Percentiles rank a stretch among this genome's conserved stretches.
These are phyloP conservation scores for Merluccius polli DNA, from an alignment of 2,797 vertebrate species.

Conservation along the genomic window DNA sequence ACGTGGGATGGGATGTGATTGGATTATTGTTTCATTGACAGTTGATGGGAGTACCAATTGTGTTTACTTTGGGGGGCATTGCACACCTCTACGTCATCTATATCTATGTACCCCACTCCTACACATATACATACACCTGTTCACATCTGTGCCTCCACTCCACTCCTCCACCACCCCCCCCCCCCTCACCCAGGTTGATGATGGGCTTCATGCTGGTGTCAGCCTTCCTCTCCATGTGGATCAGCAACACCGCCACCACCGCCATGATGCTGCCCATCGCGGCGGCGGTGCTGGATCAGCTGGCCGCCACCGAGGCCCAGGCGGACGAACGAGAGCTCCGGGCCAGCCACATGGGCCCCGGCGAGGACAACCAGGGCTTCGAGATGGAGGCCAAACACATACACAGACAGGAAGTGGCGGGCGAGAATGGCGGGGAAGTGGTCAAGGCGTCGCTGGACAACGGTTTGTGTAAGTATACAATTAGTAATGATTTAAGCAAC, in stretches of 20 bases:
- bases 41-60: no score
- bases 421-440: slow-evolving; percentile 30
- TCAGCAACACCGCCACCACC: slow-evolving; percentile 92
- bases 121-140: background rate
- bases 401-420: slow-evolving; percentile 15
- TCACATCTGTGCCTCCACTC: background rate
- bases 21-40: background rate
- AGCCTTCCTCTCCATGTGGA: slow-evolving; percentile 96
- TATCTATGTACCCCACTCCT: no score
- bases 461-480: slow-evolving; percentile 26
- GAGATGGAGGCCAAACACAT: slow-evolving; percentile 42
- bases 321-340: slow-evolving; percentile 46
- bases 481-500: background rate
- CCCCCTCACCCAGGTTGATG: slow-evolving; percentile 76
- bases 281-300: slow-evolving; percentile 82
- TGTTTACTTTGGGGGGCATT: no score
- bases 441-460: slow-evolving; percentile 13
- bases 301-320: slow-evolving; percentile 67
- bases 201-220: slow-evolving; percentile 92
- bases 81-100: background rate
- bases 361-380: slow-evolving; percentile 50
- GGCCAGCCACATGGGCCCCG: background rate
- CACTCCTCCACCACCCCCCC: background rate
- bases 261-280: slow-evolving; percentile 97
- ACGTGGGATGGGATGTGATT: background rate